Conservation (phyloP, 2,888 invertebrate genomes). For the Scaptomyza tumidula region DNA sequence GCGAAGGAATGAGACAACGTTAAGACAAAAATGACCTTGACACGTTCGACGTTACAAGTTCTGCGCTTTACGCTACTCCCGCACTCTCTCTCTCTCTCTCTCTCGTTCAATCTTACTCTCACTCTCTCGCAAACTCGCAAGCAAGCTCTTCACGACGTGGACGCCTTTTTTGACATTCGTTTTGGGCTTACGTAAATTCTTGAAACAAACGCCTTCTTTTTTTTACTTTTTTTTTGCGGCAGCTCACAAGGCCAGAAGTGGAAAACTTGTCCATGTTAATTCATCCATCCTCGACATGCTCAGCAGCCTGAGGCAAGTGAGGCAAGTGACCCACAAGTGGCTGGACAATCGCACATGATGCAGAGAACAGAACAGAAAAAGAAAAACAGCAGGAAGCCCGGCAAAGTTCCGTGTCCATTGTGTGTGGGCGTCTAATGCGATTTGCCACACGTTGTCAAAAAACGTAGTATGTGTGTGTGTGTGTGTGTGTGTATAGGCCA, state of each 20-base stretch:
- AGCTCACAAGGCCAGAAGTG: constrained; percentile 23
- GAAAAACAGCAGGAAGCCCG: constrained; percentile 2
- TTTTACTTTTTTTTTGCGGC: constrained; percentile 26
- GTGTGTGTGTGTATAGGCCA: background rate
- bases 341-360: constrained; percentile 46
- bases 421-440: constrained; percentile 56
- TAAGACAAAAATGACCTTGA: constrained; percentile 71
- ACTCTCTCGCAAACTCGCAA: background rate
- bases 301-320: constrained; percentile 22
- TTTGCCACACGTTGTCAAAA: constrained; percentile 59
- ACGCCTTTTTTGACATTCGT: constrained; percentile 64
- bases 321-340: constrained; percentile 55
- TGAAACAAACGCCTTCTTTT: background rate
- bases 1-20: constrained; percentile 28
- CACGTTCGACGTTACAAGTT: constrained; percentile 57
- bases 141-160: constrained; percentile 8
- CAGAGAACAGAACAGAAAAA: constrained; percentile 1
- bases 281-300: constrained; percentile 70
- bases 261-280: constrained; percentile 73
- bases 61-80: constrained; percentile 5
- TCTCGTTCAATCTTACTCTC: too few relatives aligned
- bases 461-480: background rate
- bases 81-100: background rate
- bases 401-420: background rate
- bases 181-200: constrained; percentile 74